Evolutionary conservation across 2,797 vertebrate genomes (phyloP), one percentile per base, ranked within the genome.

Genomic region (Ptychobarbus kaznakovi): DNA sequence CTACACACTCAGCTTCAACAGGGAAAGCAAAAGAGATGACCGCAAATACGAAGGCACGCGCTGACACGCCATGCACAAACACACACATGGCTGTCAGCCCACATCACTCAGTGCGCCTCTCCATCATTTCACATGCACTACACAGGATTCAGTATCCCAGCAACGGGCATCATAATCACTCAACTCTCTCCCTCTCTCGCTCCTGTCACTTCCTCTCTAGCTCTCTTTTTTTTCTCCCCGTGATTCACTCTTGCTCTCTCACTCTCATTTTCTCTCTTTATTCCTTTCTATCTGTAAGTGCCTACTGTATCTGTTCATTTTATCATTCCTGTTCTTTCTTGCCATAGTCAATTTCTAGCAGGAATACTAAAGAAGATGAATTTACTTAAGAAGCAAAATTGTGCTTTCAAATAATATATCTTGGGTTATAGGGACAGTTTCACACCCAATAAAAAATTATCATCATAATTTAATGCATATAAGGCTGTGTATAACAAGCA

Each of bases 101-200:
- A 86, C 75, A 86, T 79, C 35, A 69, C 68, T 82, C 80, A 85
- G 80, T 80, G 79, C 38, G 76, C 74, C 74, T 76, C 87, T 83
- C 79, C 38, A 77, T 78, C 75, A 68, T 85, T 87, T 87, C 78
- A 82, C 78, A 90, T 88, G 80, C 42, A 81, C 53, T 88, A 65
- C 76, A 83, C 78, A 63, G 83, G 70, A 85, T 81, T 73, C 76
- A 56, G 89, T 90, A 84, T 88, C 87, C 86, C 81, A 73, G 87
- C 89, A 90, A 90, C 89, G 69, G 58, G 85, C 83, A 79, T 86
- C 58, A 86, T 83, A 86, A 84, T 84, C 65, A 63, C 81, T 77
- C 66, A 66, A 65, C 53, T 79, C 63, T 78, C 46, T 70, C 75
- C 49, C 40, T 56, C 35, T 46, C 13, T 46, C 10, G 18, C 58